Base-by-base conservation (phyloP, 2,888 invertebrate species). In the Aphidius colemani region DNA sequence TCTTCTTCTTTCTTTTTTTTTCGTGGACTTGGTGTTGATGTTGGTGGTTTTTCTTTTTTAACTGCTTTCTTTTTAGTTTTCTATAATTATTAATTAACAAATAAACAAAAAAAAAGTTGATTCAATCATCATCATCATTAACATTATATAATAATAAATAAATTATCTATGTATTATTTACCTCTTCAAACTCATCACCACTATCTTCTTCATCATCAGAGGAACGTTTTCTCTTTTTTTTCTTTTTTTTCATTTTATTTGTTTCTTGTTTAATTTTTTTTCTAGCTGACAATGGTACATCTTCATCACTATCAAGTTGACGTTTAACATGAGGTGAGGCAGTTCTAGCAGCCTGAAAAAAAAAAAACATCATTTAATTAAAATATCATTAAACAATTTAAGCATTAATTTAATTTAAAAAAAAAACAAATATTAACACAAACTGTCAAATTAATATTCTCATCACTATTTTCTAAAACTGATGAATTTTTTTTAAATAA, bases 1-100 rank as follows among this genome's bases (percentile, higher is more conserved):
- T 93, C 92, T 61, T 94, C 94, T 71, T 90, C 90, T 78, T 92
- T 92, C 80, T 93, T 93, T 62, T 87, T 88, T 71, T 89, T 90
- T 50, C 87, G 87, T 55, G 89, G 88, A 72, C 86, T 84, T 50
- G 78, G 75, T 60, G 74, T 75, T 57, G 79, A 72, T 63, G 73
- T 78, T 67, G 78, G 76, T 43, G 69, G 65, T 71, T 82, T 80
- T 18, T 69, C 69, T n/a, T 69, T 72, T 58, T 72, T 75, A 67
- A 73, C 73, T 53, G 71, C 59, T 71, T 74, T 75, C 78, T 76
- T 73, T 63, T 75, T 77, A 67, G 75, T 75, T 70, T 80, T 79
- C 76, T 77, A 58, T 11, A 53, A 10, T 56, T 45, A 49, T 61
- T 50, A 58, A 66, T 50, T 13, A 53, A 53, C 55, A 58, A 56